Base-by-base conservation (phyloP, 2,888 invertebrate genomes). In the Hecatera dysodea region DNA sequence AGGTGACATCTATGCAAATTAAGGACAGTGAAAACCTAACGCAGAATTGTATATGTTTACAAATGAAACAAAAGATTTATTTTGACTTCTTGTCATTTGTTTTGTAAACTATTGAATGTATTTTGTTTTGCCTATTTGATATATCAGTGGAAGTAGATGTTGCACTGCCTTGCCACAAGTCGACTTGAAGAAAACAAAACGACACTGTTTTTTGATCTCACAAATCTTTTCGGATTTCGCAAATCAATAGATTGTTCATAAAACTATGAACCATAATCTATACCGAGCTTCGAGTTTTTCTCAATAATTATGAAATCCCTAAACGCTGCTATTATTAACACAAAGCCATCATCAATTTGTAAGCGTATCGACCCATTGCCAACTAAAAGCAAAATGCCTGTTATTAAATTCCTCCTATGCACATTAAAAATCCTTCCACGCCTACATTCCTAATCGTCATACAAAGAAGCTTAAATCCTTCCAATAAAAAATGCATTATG, bases 401-500 rank as follows among this genome's bases (percentile, higher is more conserved):
- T 24, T 19, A 22, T 22, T 27, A 2, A 29, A 24, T 39, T 71
- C 53, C 36, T 22, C 29, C 36, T 33, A 53, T 5, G 7, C 39
- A 33, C 33, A n/a, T 55, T n/a, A 9, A 1, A 39, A 39, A 12
- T 12, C 33, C 12, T 8, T 5, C n/a, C 1, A 9, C 9, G 1
- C 15, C 36, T 24, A 29, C 5, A 17, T 42, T n/a, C 39, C 6
- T 5, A 50, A 42, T 36, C 9, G 24, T 39, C 42, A 52, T 70
- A 53, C 68, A 69, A 80, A 78, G 69, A 68, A 50, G 48, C 63
- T 55, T 7, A 11, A 56, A 64, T 61, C 27, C 12, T 80, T 68
- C 33, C 29, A 61, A 81, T 79, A 84, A 84, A 82, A 81, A 79
- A 84, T 79, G 81, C 72, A 80, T 84, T 76, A 81, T 80, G 78